Base-by-base conservation (phyloP, 2,113 vertebrate species). In the Hyaena hyaena region DNA sequence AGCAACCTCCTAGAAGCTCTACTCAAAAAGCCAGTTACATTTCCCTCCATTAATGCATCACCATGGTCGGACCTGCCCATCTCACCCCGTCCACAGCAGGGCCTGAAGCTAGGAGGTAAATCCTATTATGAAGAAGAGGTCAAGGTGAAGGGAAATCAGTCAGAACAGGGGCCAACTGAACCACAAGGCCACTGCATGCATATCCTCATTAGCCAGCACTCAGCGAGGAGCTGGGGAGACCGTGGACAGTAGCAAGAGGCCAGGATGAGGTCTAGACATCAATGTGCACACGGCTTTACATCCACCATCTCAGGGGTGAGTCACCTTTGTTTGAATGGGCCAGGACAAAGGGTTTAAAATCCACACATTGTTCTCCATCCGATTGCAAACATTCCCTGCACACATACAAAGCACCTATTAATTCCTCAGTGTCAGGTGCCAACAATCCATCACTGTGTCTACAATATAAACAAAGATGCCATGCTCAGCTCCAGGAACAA, bases 391-490 rank as follows among this genome's bases (percentile, higher is more conserved):
- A 9, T 43, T 45, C 76, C 16, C 95, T 66, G 55, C n/a, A 92
- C 61, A 93, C 8, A 24, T 48, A 65, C 19, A 74, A 39, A 94
- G 26, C 26, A 76, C 31, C 58, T 88, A 77, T 61, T 84, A 61
- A 96, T 55, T 69, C 45, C 17, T 95, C 12, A n/a, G 21, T 28
- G 0, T 16, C n/a, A 10, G 19, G 28, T 73, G 58, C 45, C 77
- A 96, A 61, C 26, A 45, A 91, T 65, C 53, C 33, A 82, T 93
- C 21, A 55, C 81, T 66, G 50, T 26, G 39, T 88, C 77, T 88
- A 39, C 10, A 83, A 84, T 77, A 55, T 95, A 92, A 95, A 66
- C 66, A 87, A 85, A 93, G 66, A 73, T 31, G 35, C 24, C 74
- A 55, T 19, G 53, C 21, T 92, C n/a, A 53, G 23, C 33, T 68